Evolutionary conservation across 2,113 vertebrate species (phyloP).

Genomic region (Serilophus lunatus): DNA sequence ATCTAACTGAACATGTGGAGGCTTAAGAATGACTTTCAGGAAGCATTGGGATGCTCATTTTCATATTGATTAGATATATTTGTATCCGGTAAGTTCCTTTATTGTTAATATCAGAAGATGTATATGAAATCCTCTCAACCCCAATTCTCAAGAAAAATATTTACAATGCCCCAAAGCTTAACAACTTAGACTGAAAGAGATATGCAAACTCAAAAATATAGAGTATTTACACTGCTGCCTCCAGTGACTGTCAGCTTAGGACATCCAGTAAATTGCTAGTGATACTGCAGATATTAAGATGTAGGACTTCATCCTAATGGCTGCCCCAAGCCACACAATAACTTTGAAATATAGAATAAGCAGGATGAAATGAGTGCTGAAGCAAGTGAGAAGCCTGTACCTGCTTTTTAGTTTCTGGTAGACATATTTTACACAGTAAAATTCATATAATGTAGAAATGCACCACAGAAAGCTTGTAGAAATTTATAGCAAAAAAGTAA

Average conservation of each 20-base stretch:
- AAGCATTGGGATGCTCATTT: neutral
- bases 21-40: neutral
- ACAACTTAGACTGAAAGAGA: neutral
- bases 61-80: neutral
- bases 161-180: neutral
- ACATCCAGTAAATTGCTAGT: neutral
- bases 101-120: neutral
- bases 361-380: neutral
- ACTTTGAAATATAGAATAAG: neutral
- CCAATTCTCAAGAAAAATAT: neutral
- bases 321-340: neutral
- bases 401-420: neutral
- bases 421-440: neutral
- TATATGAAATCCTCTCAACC: neutral
- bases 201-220: neutral
- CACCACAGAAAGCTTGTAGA: neutral
- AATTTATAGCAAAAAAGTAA: neutral
- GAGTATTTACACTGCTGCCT: neutral
- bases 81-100: neutral
- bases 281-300: neutral
- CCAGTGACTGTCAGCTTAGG: neutral
- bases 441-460: neutral
- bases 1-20: neutral
- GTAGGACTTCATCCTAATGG: neutral
- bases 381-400: neutral